A percentile compares a stretch with the other conserved stretches of the same genome.
These are phyloP conservation scores for Desoria tigrina DNA, from an alignment of 2,888 invertebrate genomes.

Conservation along the genomic window DNA sequence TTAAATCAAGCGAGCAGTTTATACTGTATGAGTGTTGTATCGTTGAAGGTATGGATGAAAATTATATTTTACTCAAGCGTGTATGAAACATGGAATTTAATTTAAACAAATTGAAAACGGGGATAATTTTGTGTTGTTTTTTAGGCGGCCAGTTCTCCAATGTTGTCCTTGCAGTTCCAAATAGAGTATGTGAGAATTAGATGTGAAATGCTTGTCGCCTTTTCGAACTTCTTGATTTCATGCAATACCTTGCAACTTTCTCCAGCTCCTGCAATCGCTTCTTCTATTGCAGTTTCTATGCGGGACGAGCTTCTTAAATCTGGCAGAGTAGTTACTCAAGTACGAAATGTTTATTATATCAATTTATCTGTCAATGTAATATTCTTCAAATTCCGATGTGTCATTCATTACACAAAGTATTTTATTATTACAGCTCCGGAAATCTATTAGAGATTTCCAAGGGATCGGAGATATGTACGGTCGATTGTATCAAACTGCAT, in stretches of 20 bases:
- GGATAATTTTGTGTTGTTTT: no score
- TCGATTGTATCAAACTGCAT: constrained; percentile 77
- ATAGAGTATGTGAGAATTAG: constrained; percentile 75
- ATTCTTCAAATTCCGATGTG: not conserved
- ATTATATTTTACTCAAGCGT: constrained; percentile 6
- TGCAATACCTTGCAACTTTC: constrained; percentile 79
- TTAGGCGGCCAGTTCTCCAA: constrained; percentile 69
- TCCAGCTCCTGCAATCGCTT: constrained; percentile 89
- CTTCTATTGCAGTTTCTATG: constrained; percentile 71
- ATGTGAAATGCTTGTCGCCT: constrained; percentile 70
- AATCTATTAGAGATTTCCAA: constrained; percentile 72
- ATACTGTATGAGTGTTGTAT: constrained; percentile 68
- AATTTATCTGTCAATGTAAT: not conserved
- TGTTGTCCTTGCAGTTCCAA: constrained; percentile 69
- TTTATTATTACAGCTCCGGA: constrained; percentile 62
- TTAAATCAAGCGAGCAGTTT: constrained; percentile 64
- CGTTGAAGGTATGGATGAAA: constrained; percentile 59
- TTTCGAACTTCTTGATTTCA: constrained; percentile 67
- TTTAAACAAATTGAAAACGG: not conserved
- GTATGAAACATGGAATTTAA: no score
- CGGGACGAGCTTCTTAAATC: constrained; percentile 76
- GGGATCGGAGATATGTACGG: constrained; percentile 72
- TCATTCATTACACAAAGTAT: no score
- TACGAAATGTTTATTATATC: constrained; percentile 50
- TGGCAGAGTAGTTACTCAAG: constrained; percentile 76